Base-by-base conservation (phyloP, 1,140 invertebrate genomes). In the honey bee (Apis mellifera) region DNA sequence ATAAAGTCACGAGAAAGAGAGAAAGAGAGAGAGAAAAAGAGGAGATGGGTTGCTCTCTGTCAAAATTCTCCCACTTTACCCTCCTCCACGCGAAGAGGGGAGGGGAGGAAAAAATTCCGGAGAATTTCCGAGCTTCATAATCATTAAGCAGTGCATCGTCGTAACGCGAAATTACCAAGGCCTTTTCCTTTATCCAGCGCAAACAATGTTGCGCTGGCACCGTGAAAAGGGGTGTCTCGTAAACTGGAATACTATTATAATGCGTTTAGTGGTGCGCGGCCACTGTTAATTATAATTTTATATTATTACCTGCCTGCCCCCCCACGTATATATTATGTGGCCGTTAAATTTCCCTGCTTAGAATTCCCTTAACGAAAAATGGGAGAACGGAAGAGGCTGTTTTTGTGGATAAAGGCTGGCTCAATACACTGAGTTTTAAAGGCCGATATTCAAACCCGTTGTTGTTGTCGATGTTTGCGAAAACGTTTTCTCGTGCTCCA, bases 281-380 rank as follows among this genome's bases (percentile, higher is more conserved):
- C 62, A 15, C 26, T 65, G 74, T 76, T 76, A 65, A 76, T 76
- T 76, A 76, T 65, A 76, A 76, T 76, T 76, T 76, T 65, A 76
- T 65, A 76, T 65, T 64, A 76, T 75, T 75, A 62, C 71, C n/a
- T 48, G 1, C 26, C n/a, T n/a, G n/a, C n/a, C n/a, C n/a, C n/a
- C 13, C 54, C 9, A 13, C 26, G 42, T 55, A 19, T 57, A 72
- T 55, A n/a, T n/a, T n/a, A n/a, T 72, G n/a, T 32, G 15, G 15
- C 21, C 9, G 9, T 72, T 72, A 72, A 72, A 59, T 72, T 59
- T 42, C 11, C 26, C 12, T 57, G 54, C 19, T 55, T 72, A n/a
- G 54, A 72, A 17, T 57, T 72, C 57, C 32, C 19, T 54, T 72
- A 26, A 13, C 21, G 54, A 72, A 72, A 72, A 72, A 57, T 57